phyloP scores from a whole-genome alignment of 2,113 vertebrate genomes.

The Uropsilus gracilis region DNA sequence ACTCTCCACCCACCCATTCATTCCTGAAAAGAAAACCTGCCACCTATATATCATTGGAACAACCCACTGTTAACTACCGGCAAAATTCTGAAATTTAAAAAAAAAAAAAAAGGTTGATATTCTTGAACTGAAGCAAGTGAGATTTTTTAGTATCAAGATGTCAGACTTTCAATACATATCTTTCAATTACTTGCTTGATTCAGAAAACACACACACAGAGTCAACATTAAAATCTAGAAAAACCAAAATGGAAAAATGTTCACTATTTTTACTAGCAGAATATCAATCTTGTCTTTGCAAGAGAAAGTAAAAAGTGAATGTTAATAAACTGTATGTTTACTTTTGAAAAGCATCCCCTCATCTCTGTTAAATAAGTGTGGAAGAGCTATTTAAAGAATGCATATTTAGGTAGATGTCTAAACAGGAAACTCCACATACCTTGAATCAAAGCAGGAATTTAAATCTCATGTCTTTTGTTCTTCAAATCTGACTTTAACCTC shows the following conservation, averaged over 20 bases:
- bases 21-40: background rate
- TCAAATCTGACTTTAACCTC: background rate
- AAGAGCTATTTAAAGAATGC: background rate
- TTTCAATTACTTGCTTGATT: slow-evolving; percentile 4
- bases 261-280: background rate
- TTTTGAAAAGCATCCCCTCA: background rate
- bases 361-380: background rate
- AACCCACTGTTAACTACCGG: background rate
- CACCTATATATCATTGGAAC: background rate
- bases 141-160: background rate
- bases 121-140: background rate
- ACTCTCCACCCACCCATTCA: background rate
- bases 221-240: background rate
- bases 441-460: background rate
- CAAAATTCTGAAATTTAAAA: background rate
- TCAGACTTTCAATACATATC: background rate
- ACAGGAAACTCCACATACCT: background rate
- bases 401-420: background rate
- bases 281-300: background rate
- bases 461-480: background rate
- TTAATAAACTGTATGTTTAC: background rate
- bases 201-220: background rate
- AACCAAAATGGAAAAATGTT: background rate
- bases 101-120: background rate
- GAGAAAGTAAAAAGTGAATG: background rate